phyloP scores from a whole-genome alignment of 1,140 invertebrate species.

The Aphelenchoides besseyi region DNA sequence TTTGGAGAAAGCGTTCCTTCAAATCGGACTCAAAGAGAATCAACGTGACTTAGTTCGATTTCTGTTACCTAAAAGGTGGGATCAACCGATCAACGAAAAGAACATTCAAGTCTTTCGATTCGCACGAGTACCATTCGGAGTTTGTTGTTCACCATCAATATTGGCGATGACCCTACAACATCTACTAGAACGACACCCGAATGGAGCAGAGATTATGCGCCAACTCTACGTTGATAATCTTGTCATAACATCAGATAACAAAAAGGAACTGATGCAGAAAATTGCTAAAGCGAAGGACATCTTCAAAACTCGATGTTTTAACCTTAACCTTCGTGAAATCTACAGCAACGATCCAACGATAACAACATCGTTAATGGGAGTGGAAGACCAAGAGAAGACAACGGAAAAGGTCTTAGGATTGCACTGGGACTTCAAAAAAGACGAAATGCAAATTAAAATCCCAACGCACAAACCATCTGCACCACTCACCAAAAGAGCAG shows the following conservation, averaged over 20 bases:
- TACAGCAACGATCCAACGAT: too few species aligned
- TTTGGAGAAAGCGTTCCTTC: not conserved
- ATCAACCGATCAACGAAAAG: not conserved
- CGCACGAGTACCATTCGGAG: conserved; percentile 1
- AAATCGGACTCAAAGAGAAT: not conserved
- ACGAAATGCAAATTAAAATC: not conserved
- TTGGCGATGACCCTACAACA: not conserved
- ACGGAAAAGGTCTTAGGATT: not conserved
- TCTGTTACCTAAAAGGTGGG: not conserved
- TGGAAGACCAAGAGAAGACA: not conserved
- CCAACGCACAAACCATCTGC: not conserved
- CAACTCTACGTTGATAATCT: conserved; percentile 3
- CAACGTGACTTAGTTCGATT: not conserved
- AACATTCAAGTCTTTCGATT: conserved; percentile 4
- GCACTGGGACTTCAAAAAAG: not conserved
- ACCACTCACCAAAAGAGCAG: not conserved
- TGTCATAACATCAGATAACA: not conserved
- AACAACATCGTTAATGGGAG: not conserved
- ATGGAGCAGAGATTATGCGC: not conserved
- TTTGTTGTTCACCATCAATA: not conserved
- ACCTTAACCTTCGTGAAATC: not conserved
- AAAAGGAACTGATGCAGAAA: not conserved
- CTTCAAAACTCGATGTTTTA: not conserved
- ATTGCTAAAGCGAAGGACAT: not conserved
- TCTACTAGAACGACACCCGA: not conserved